phyloP scores from a whole-genome alignment of 2,797 vertebrate genomes.

The Salmo trutta region DNA sequence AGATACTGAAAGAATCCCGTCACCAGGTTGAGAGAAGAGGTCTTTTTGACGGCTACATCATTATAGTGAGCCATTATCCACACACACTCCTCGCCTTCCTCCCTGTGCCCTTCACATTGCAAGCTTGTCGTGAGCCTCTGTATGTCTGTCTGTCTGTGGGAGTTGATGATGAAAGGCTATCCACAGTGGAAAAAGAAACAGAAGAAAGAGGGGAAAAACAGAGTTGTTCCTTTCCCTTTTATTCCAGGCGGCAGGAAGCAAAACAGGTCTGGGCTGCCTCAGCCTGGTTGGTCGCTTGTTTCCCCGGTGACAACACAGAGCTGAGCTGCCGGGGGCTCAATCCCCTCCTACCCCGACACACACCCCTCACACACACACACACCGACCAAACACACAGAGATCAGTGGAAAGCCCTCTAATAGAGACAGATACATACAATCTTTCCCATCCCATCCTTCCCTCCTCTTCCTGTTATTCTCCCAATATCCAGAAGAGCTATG shows the following conservation, averaged over 20 bases:
- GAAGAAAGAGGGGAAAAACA: conserved; percentile 46
- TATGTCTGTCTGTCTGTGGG: conserved; percentile 34
- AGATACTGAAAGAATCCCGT: conserved; percentile 84
- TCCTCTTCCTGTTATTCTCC: conserved; percentile 66
- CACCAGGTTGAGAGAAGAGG: conserved; percentile 77
- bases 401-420: conserved; percentile 52
- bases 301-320: conserved; percentile 61
- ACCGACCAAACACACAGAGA: conserved; percentile 29
- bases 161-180: conserved; percentile 46
- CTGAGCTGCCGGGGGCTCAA: conserved; percentile 58
- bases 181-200: conserved; percentile 65
- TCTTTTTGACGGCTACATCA: conserved; percentile 77
- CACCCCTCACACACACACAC: conserved; percentile 35
- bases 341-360: conserved; percentile 9
- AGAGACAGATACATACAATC: conserved; percentile 56
- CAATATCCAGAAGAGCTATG: conserved; percentile 64
- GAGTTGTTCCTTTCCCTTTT: conserved; percentile 53
- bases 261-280: conserved; percentile 67
- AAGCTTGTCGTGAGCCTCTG: conserved; percentile 44
- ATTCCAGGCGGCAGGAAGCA: conserved; percentile 67
- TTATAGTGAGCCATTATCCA: conserved; percentile 80
- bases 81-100: conserved; percentile 49
- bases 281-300: conserved; percentile 26
- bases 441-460: conserved; percentile 48
- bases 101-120: conserved; percentile 62